Base-by-base conservation (phyloP, 2,113 vertebrate genomes). In the Percina caprodes region DNA sequence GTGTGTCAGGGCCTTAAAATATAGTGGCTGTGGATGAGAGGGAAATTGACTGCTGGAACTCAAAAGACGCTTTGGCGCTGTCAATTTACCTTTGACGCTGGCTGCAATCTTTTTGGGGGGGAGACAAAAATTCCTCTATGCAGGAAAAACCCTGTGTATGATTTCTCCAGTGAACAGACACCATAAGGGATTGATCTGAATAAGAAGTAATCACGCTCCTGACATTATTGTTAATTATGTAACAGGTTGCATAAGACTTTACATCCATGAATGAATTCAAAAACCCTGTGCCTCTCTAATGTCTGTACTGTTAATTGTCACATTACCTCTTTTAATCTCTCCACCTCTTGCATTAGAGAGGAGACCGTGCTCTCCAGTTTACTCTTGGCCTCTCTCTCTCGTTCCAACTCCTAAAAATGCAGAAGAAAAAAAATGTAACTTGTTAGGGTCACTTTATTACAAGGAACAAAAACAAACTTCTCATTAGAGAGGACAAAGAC, bases 301-400 rank as follows among this genome's bases (percentile, higher is more conserved):
- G 2, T 84, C 79, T 45, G 49, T 60, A 65, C 78, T 46, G 9
- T 60, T 23, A 30, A 15, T 8, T 61, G 46, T 79, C 72, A 54
- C 18, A 33, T 90, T 86, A 95, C 94, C 94, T 93, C 92, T 85
- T 90, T 93, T 80, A 95, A 82, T 77, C 72, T 90, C 86, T 94
- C 91, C 89, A 95, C 77, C 82, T 95, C 94, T 78, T 87, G 80
- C 89, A 59, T 90, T 74, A 95, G 89, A 59, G 92, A 86, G 51
- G 55, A 19, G 45, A 95, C 86, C 73, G 52, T 85, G 35, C 72
- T 84, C 87, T 95, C 92, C 88, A 94, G 70, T 73, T 92, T 94
- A 80, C 58, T 94, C 68, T 92, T 94, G 63, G 72, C 79, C 51
- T 74, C 83, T 70, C 69, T 86, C 85, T 95, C 94, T 55, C 26